Conservation (phyloP, 2,797 vertebrate species). For the Paratrypauchen microcephalus region DNA sequence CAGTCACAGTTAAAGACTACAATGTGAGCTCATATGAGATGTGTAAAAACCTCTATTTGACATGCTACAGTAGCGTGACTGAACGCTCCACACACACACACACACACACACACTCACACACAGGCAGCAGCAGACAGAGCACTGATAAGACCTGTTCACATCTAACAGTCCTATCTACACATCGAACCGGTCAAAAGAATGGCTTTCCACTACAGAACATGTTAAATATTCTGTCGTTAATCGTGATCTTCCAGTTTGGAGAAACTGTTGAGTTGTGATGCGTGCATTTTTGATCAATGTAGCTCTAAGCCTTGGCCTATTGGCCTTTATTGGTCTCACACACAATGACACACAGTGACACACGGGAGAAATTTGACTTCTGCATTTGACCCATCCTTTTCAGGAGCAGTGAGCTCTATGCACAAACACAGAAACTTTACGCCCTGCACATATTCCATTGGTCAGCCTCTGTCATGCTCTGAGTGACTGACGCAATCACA, state of each 20-base stretch:
- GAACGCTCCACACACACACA: neutral
- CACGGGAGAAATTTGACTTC: no score
- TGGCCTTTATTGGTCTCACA: no score
- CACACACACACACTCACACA: neutral
- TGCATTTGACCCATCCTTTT: no score
- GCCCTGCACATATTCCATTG: neutral
- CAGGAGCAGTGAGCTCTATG: no score
- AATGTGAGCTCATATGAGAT: conserved; percentile 26
- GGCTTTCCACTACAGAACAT: neutral
- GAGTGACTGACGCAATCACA: neutral
- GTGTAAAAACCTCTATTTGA: conserved; percentile 10
- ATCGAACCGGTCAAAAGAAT: conserved; percentile 4
- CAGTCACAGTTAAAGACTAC: conserved; percentile 51
- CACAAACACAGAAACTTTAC: neutral
- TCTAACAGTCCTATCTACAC: conserved; percentile 24
- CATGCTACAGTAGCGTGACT: conserved; percentile 7
- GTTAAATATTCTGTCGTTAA: no score
- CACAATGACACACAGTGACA: no score
- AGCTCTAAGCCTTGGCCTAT: no score
- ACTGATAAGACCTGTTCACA: conserved; percentile 15
- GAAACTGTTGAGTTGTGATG: neutral
- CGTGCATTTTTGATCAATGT: neutral
- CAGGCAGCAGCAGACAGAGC: conserved; percentile 15
- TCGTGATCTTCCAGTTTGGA: neutral
- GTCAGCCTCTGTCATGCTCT: neutral